Base-by-base conservation (phyloP, 2,113 vertebrate species). In the Xenopus borealis region DNA sequence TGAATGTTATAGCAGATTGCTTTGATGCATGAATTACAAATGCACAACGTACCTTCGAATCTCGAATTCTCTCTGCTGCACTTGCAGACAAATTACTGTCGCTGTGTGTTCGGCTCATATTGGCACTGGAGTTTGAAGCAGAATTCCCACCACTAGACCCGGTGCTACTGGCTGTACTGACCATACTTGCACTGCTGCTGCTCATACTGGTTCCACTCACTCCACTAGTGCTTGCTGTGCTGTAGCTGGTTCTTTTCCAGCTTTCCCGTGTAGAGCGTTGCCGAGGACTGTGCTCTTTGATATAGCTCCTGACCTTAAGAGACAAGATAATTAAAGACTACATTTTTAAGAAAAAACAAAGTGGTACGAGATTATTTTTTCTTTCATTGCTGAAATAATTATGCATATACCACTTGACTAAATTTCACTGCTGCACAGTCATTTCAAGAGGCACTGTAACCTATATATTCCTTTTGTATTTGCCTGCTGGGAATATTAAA, bases 51-150 rank as follows among this genome's bases (percentile, higher is more conserved):
- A 99, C 97, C 93, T 99, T 98, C 30, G 97, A 98, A 89, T 99
- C 97, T 79, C 97, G 89, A 86, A 99, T 98, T 65, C 96, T 92
- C 78, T 99, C 97, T 0, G 97, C 97, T 53, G 97, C 96, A 27
- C 93, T 95, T 20, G 96, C 83, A 44, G 93, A 95, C 66, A 99
- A 84, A 87, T 98, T 99, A 30, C 97, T 95, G 33, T 99, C 96
- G 0, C 97, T 99, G 90, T 98, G 94, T 0, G 96, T 95, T 82
- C 95, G 93, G 84, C 96, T 99, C 83, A 99, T 96, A 90, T 94
- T 95, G 83, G 95, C 91, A 23, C 94, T 96, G 55, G 94, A 95
- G 88, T 94, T 97, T 45, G 95, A 95, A 52, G 92, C 89, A 0
- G 93, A 94, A 84, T 92, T 92, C 33, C 92, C 89, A 0, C 92